Base-by-base conservation (phyloP, 2,113 vertebrate species). In the Chionodraco myersi region DNA sequence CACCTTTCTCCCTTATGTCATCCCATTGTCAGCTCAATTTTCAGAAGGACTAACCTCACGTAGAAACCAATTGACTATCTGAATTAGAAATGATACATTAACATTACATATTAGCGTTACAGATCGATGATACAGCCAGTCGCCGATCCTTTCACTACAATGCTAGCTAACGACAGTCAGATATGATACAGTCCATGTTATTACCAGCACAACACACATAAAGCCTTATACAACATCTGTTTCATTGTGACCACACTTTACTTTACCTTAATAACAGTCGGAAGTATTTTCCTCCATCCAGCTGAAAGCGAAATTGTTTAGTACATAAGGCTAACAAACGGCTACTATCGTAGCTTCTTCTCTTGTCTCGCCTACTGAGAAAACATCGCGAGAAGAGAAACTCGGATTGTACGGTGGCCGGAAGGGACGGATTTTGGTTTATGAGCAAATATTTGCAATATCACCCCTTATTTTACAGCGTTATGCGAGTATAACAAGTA, bases 311-410 rank as follows among this genome's bases (percentile, higher is more conserved):
- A 76, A 74, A 79, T 7, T 45, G 72, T 41, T 41, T 72, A 71
- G 1, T 15, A 59, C 11, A 62, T 12, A 56, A 47, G 4, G 82
- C 77, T 88, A 86, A 76, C 8, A 36, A 71, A 11, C 30, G 15
- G 10, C 49, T 88, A 85, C 67, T 80, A 64, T 76, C 45, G 6
- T 60, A 70, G 63, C 63, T 63, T 15, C 21, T 26, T 59, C 13
- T 53, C 53, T 3, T 6, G 26, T 74, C 71, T 72, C 41, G 41
- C 6, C 7, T 59, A 12, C 9, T 10, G 11, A 0, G 1, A 51
- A 70, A 10, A 57, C 36, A 86, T 4, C 89, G 89, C 87, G 82
- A 82, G 72, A 90, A 48, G 0, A 59, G 10, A 16, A 6, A 34
- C 0, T n/a, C 0, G 2, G 21, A 1, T 58, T 54, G 21, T 82